Conservation (phyloP, 2,888 invertebrate species). For the Myopa tessellatipennis region DNA sequence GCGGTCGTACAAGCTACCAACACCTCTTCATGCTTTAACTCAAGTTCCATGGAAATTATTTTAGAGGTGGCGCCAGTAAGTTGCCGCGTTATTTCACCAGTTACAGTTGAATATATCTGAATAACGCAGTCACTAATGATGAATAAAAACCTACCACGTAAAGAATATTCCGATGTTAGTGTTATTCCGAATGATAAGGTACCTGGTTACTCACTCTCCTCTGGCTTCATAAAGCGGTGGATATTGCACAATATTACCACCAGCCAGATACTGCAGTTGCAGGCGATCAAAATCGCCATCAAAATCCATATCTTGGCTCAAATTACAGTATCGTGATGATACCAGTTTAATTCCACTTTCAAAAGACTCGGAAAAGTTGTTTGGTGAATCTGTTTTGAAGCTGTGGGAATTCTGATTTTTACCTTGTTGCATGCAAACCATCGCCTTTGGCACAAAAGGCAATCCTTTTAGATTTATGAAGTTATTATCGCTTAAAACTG, state of each 20-base stretch:
- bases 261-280: slow-evolving; percentile 72
- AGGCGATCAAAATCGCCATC: slow-evolving; percentile 64
- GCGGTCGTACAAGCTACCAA: slow-evolving; percentile 71
- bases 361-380: not conserved
- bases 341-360: not conserved
- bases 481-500: not conserved
- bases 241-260: slow-evolving; percentile 73
- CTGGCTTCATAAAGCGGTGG: slow-evolving; percentile 74
- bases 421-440: not conserved
- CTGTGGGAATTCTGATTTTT: not conserved
- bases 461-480: not conserved
- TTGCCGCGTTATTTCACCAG: slow-evolving; percentile 74
- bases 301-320: slow-evolving; percentile 54
- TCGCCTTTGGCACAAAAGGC: not conserved
- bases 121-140: slow-evolving; percentile 73
- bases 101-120: slow-evolving; percentile 74
- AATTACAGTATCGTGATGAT: not conserved
- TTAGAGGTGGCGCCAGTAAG: slow-evolving; percentile 71
- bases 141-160: slow-evolving; percentile 71
- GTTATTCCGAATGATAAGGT: not conserved
- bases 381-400: not conserved
- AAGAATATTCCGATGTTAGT: slow-evolving; percentile 12
- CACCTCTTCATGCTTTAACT: slow-evolving; percentile 67
- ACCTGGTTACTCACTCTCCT: slow-evolving; percentile 72
- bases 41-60: slow-evolving; percentile 70